These are phyloP conservation scores for Glaucomys volans DNA, from an alignment of 2,113 vertebrate species.

Conservation along the genomic window DNA sequence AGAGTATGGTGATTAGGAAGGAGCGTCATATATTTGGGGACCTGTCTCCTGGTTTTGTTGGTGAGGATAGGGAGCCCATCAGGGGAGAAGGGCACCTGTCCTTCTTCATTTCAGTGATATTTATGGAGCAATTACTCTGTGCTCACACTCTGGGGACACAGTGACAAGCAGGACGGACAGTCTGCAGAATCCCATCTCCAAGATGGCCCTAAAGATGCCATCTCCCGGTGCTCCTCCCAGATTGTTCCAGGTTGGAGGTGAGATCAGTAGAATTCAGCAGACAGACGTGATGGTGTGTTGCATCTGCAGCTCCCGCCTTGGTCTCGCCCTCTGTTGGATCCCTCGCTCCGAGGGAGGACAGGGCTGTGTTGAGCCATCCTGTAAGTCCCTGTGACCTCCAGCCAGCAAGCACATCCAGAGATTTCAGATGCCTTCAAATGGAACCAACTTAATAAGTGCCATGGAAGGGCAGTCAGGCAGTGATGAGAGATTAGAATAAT, in stretches of 20 bases:
- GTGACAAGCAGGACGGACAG: background rate
- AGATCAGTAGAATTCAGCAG: background rate
- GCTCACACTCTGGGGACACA: background rate
- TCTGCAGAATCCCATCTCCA: background rate
- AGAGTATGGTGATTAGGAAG: background rate
- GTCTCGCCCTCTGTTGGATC: background rate
- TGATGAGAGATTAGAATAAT: background rate
- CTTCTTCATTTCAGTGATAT: background rate
- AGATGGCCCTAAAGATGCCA: background rate
- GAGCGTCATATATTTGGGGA: background rate
- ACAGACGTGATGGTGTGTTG: background rate
- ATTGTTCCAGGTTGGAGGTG: background rate
- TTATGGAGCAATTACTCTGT: background rate
- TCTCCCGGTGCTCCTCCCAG: background rate
- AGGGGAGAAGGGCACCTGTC: background rate
- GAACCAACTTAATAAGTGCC: background rate
- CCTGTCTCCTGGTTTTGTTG: background rate
- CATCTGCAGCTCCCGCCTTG: background rate
- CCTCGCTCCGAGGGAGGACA: background rate
- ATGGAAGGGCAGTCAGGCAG: background rate
- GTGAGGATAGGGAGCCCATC: background rate
- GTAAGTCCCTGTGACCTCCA: background rate
- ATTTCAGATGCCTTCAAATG: background rate
- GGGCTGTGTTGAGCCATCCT: rapidly evolving
- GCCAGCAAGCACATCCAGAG: background rate